A percentile compares a stretch with the other conserved stretches of the same genome.
These are phyloP conservation scores for Athene noctua DNA, from an alignment of 2,113 vertebrate species.

Conservation along the genomic window DNA sequence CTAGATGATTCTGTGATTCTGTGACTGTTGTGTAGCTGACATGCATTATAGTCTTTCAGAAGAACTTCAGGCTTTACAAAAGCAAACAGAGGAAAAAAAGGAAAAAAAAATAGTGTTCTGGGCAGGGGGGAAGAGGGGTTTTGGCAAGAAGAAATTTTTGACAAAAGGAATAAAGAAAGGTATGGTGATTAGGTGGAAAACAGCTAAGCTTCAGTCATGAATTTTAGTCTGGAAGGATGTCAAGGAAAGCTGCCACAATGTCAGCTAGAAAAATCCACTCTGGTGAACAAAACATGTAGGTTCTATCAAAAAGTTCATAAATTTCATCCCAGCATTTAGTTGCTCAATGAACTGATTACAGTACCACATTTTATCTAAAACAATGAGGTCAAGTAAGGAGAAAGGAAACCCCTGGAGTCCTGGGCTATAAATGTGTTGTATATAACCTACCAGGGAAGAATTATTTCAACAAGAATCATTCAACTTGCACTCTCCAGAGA, in stretches of 20 bases:
- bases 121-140: neutral
- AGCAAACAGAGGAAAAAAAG: neutral
- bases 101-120: rapidly evolving
- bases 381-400: neutral
- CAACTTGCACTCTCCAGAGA: neutral
- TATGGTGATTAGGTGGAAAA: neutral
- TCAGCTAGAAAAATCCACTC: neutral
- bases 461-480: slow-evolving; percentile 30
- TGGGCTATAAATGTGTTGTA: neutral
- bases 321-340: neutral
- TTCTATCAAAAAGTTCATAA: neutral
- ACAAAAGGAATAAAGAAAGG: neutral
- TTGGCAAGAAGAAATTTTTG: neutral
- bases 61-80: neutral
- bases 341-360: slow-evolving; percentile 23
- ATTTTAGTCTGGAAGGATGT: neutral
- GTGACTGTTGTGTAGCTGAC: neutral
- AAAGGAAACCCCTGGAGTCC: neutral
- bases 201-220: neutral
- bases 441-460: neutral
- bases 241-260: neutral
- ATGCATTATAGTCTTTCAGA: neutral
- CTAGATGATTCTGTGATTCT: too few relatives aligned
- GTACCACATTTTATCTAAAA: neutral
- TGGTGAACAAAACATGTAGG: neutral